Evolutionary conservation across 1,140 invertebrate species (phyloP), one percentile per base, ranked within the genome.

Genomic region (Proctacanthus coquilletti): DNA sequence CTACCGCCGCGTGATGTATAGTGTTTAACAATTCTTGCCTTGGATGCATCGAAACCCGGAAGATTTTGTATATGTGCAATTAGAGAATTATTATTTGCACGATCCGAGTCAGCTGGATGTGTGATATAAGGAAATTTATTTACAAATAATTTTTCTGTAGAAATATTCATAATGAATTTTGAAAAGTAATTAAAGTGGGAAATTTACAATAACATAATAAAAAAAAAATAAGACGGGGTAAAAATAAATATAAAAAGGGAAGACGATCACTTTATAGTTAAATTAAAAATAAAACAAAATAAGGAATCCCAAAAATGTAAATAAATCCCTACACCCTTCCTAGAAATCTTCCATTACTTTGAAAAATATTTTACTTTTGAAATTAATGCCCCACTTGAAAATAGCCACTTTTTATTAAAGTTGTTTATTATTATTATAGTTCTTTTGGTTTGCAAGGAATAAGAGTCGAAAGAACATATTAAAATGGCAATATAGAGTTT

Each of bases 51-150:
- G 61, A 72, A 69, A 58, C 71, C 65, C 40, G 68, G 68, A 47
- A 73, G 62, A 60, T 71, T 69, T 63, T 71, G 64, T 61, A 75
- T 66, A 60, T 73, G 68, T 51, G 71, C 69, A 61, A 74, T 68
- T 59, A 73, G 63, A 45, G 68, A 71, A 64, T 69, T 71, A 65
- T 67, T 71, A 63, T 71, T 71, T 41, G 56, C 56, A 36, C 45
- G 51, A 55, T 60, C 56, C 51, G 56, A 59, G 47, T 60, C 56
- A 51, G 56, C 56, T 60, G 32, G 39, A 45, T 34, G 34, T 31
- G 13, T 19, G 8, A 34, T 34, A 19, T 5, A 34, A 4, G 18
- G 14, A 5, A 18, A 34, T 3, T 19, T 14, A 32, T n/a, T 25
- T 8, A 25, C 8, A n/a, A 25, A 25, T 8, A 25, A 25, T 25